Conservation (phyloP, 2,797 vertebrate genomes). For the Notolepis coatsorum region DNA sequence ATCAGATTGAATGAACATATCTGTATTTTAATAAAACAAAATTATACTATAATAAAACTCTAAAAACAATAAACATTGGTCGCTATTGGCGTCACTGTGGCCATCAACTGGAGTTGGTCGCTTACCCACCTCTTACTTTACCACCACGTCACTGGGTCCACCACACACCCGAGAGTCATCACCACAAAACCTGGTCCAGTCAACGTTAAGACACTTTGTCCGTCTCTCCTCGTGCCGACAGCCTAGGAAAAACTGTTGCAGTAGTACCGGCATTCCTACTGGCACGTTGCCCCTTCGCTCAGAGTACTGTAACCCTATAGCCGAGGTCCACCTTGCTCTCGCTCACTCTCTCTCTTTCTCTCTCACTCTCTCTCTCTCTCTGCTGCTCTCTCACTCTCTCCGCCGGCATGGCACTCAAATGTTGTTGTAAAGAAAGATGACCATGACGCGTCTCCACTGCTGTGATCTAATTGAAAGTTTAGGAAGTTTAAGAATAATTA, state of each 20-base stretch:
- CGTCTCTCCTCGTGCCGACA: constrained; percentile 5
- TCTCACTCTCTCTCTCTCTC: not conserved
- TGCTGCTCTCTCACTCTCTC: not conserved
- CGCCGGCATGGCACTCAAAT: not conserved
- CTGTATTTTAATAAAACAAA: too few species aligned
- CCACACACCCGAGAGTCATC: too few species aligned
- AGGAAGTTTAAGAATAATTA: constrained; percentile 4
- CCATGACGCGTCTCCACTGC: not conserved
- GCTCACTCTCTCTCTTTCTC: not conserved
- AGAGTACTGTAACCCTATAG: constrained; percentile 33
- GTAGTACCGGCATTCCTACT: not conserved
- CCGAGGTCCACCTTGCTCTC: constrained; percentile 30
- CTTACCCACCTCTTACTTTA: too few species aligned
- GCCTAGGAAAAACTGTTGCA: not conserved
- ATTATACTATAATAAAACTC: too few species aligned
- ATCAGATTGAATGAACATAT: too few species aligned
- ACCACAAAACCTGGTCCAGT: not conserved
- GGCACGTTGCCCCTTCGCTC: not conserved
- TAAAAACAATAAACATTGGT: too few species aligned
- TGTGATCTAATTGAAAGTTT: not conserved
- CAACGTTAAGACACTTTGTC: not conserved
- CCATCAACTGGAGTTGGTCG: too few species aligned
- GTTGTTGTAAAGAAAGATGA: constrained; percentile 20
- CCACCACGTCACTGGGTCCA: too few species aligned
- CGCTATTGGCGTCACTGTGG: too few species aligned